Percentiles rank a stretch among this genome's conserved stretches.
phyloP scores from a whole-genome alignment of 2,888 invertebrate species.

The Campaea margaritaria region DNA sequence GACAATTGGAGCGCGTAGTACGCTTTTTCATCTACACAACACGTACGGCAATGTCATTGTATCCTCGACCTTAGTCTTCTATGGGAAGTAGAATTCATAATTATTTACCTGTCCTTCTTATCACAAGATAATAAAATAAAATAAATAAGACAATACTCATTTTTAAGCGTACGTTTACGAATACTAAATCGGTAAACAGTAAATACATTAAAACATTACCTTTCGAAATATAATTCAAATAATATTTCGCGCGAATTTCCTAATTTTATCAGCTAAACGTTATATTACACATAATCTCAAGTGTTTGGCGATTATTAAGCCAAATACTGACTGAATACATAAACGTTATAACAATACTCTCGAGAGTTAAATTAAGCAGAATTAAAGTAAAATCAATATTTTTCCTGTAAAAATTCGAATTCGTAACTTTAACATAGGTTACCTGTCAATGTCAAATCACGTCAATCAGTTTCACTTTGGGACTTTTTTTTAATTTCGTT shows the following conservation, averaged over 20 bases:
- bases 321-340: slow-evolving; percentile 32
- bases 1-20: too few relatives aligned
- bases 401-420: slow-evolving; percentile 44
- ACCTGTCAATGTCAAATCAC: slow-evolving; percentile 72
- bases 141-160: slow-evolving; percentile 18
- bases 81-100: slow-evolving; percentile 3
- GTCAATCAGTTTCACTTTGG: slow-evolving; percentile 42
- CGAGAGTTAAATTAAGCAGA: slow-evolving; percentile 39
- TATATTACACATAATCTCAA: slow-evolving; percentile 55
- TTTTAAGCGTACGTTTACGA: slow-evolving; percentile 17
- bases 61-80: slow-evolving; percentile 22
- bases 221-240: slow-evolving; percentile 38
- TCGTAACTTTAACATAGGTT: slow-evolving; percentile 48
- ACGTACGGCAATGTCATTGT: slow-evolving; percentile 10
- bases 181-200: slow-evolving; percentile 39
- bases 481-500: too few relatives aligned
- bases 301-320: slow-evolving; percentile 45
- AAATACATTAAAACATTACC: slow-evolving; percentile 43
- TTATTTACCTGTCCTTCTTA: slow-evolving; percentile 5
- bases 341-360: slow-evolving; percentile 36
- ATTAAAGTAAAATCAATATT: slow-evolving; percentile 58
- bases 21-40: too few relatives aligned
- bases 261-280: slow-evolving; percentile 45
- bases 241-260: slow-evolving; percentile 40
- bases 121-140: slow-evolving; percentile 11